Evolutionary conservation across 1,140 invertebrate species (phyloP), one percentile per base, ranked within the genome.

Genomic region (Holotrichia oblita): DNA sequence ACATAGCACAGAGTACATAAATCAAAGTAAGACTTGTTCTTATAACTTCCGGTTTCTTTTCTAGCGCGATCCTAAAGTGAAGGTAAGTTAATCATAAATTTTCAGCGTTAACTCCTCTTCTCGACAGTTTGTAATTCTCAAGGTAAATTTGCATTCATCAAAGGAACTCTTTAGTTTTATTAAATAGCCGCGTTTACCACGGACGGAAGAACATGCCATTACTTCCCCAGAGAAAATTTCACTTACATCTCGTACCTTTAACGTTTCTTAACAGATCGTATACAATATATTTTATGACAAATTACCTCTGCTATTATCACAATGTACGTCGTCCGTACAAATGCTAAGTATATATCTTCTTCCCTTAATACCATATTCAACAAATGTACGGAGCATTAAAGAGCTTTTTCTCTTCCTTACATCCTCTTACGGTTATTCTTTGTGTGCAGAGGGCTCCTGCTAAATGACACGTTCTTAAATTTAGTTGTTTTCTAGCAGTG

Each of bases 391-490:
- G 61, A 34, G 61, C 61, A 69, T 69, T 69, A 69, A 69, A 27
- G 22, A 10, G 61, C 27, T 34, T 69, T 69, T 34, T 69, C 22
- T 22, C 61, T 69, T 69, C 61, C 27, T 69, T 69, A 34, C 61
- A 34, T 69, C 61, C 61, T 69, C 17, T 24, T 69, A 22, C 61
- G 61, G 61, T 34, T 69, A 69, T 69, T 69, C 61, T 69, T 69
- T 69, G 61, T 69, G 22, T 69, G 22, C 61, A 22, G 20, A 24
- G 61, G 27, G 61, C 27, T 27, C 22, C 61, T 69, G 61, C 61
- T 69, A 69, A 69, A 69, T 69, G 61, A 69, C 61, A 69, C 61
- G 61, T 69, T 69, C 61, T 69, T 69, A 69, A 69, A 69, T 69
- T 69, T 69, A 69, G 61, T 69, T 69, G 61, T 69, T 69, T 69